These are phyloP conservation scores for Parnassius glacialis DNA, from an alignment of 2,888 invertebrate genomes.

Conservation along the genomic window DNA sequence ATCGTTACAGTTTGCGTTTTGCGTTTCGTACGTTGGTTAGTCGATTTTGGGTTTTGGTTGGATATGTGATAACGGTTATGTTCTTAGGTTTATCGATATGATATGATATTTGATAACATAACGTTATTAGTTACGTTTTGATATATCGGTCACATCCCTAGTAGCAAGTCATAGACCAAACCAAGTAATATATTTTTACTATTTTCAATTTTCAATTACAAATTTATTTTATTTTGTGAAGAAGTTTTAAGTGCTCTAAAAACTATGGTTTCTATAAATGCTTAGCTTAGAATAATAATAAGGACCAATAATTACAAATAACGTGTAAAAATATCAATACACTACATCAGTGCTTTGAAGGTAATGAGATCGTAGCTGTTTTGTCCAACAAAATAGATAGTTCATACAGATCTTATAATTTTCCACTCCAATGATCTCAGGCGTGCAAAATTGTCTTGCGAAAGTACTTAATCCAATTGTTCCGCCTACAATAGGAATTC, in stretches of 20 bases:
- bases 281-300: neutral
- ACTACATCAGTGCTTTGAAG: constrained; percentile 12
- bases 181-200: no score
- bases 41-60: no score
- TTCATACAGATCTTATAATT: constrained; percentile 10
- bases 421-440: constrained; percentile 23
- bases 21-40: no score
- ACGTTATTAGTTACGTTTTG: no score
- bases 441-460: constrained; percentile 11
- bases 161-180: no score
- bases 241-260: neutral
- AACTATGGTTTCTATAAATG: constrained; percentile 12
- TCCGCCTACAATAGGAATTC: constrained; percentile 8
- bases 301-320: no score
- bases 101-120: no score
- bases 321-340: constrained; percentile 2
- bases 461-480: constrained; percentile 8
- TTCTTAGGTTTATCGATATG: no score
- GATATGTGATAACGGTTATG: no score
- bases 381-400: constrained; percentile 13
- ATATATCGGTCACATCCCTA: no score
- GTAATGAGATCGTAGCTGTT: constrained; percentile 20
- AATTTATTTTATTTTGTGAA: neutral
- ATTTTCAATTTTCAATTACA: neutral
- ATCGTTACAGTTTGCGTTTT: no score